Conservation (phyloP, 1,140 invertebrate species). For the Ceratina calcarata region DNA sequence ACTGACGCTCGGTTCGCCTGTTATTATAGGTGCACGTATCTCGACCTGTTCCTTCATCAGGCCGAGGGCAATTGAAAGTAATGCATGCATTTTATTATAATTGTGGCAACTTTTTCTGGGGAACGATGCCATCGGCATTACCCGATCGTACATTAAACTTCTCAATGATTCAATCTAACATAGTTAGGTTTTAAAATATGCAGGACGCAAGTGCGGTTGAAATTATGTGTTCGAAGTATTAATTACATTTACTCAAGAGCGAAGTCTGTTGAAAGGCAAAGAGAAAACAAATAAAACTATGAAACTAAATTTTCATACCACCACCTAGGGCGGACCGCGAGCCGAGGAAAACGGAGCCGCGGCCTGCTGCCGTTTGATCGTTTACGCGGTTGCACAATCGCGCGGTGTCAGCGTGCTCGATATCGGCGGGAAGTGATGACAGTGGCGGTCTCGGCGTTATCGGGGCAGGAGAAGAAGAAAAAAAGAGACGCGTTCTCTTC, state of each 20-base stretch:
- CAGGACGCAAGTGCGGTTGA: too few relatives aligned
- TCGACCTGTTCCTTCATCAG: not conserved
- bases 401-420: not conserved
- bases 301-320: too few relatives aligned
- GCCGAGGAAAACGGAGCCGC: conserved; percentile 13
- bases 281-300: too few relatives aligned
- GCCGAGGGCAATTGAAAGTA: conserved; percentile 33
- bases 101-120: not conserved
- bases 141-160: not conserved
- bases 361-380: conserved; percentile 33
- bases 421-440: conserved; percentile 38
- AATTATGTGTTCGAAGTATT: too few relatives aligned
- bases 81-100: conserved; percentile 30
- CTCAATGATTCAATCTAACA: not conserved
- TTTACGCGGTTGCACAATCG: conserved; percentile 54
- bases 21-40: conserved; percentile 31
- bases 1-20: conserved; percentile 23
- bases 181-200: not conserved
- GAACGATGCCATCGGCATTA: not conserved
- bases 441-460: conserved; percentile 29
- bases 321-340: conserved; percentile 4
- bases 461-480: conserved; percentile 28
- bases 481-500: conserved; percentile 49
- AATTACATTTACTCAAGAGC: too few relatives aligned
- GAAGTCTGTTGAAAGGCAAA: too few relatives aligned